Percentiles rank a stretch among this genome's conserved stretches.
These are phyloP conservation scores for Listronotus oregonensis DNA, from an alignment of 1,140 invertebrate genomes.

Conservation along the genomic window DNA sequence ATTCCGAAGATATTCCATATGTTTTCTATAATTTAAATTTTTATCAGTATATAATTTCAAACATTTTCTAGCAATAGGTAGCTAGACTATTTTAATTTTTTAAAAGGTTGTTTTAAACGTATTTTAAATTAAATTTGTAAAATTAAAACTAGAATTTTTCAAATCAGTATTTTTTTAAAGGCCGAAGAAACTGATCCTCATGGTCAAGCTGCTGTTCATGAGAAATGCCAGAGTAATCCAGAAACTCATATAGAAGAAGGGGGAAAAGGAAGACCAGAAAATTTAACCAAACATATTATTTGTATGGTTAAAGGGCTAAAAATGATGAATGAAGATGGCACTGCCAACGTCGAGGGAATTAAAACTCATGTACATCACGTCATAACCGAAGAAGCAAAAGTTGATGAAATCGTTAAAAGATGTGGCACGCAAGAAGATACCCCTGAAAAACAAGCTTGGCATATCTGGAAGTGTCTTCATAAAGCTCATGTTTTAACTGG, in stretches of 20 bases:
- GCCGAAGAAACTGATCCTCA: constrained; percentile 9
- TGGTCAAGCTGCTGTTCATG: constrained; percentile 5
- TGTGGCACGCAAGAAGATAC: constrained; percentile 12
- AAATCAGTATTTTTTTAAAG: too few relatives aligned
- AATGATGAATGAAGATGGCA: constrained; percentile 15
- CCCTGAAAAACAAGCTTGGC: constrained; percentile 2
- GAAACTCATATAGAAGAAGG: background rate
- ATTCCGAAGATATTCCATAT: too few relatives aligned
- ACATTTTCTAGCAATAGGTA: too few relatives aligned
- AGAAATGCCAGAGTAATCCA: constrained; percentile 7
- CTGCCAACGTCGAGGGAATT: constrained; percentile 3
- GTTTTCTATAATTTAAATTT: too few relatives aligned
- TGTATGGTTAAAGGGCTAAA: constrained; percentile 18
- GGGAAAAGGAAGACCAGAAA: background rate
- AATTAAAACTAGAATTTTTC: too few relatives aligned
- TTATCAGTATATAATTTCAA: too few relatives aligned
- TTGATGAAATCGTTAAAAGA: constrained; percentile 16
- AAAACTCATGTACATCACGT: constrained; percentile 18
- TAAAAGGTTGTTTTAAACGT: too few relatives aligned
- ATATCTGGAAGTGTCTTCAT: constrained; percentile 11
- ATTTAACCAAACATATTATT: background rate
- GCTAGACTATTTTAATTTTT: too few relatives aligned
- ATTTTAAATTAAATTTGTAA: too few relatives aligned
- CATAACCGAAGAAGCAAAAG: constrained; percentile 4
- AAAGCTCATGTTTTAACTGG: constrained; percentile 8